phyloP scores from a whole-genome alignment of 2,888 invertebrate species.

The Physocephala rufipes region DNA sequence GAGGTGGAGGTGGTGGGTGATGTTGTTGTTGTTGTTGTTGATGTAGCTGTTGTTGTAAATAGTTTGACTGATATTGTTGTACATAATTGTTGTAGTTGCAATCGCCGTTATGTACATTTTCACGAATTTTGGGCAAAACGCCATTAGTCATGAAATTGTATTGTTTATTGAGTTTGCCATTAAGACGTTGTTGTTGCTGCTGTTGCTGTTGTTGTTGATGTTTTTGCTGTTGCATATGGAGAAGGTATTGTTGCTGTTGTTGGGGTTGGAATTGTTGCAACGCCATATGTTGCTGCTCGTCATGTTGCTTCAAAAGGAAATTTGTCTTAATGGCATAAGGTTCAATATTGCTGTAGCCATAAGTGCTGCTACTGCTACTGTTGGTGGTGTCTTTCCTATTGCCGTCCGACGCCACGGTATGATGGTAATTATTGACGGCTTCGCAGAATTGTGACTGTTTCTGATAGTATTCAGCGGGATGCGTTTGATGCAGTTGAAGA shows the following conservation, averaged over 20 bases:
- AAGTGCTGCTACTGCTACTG: slow-evolving; percentile 56
- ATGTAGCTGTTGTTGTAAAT: slow-evolving; percentile 44
- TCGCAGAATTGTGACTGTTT: slow-evolving; percentile 63
- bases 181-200: slow-evolving; percentile 60
- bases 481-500: slow-evolving; percentile 48
- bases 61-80: slow-evolving; percentile 38
- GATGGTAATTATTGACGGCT: slow-evolving; percentile 56
- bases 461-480: slow-evolving; percentile 61
- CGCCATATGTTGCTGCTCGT: slow-evolving; percentile 46
- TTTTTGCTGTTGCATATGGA: slow-evolving; percentile 45
- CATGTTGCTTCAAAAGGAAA: slow-evolving; percentile 45
- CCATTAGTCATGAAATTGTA: slow-evolving; percentile 60
- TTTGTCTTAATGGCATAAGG: slow-evolving; percentile 51
- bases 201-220: slow-evolving; percentile 55
- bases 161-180: slow-evolving; percentile 61
- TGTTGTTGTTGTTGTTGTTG: slow-evolving; percentile 45
- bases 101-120: slow-evolving; percentile 56
- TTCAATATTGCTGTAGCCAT: slow-evolving; percentile 53
- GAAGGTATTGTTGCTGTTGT: slow-evolving; percentile 51
- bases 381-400: slow-evolving; percentile 59
- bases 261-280: slow-evolving; percentile 57
- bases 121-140: slow-evolving; percentile 63
- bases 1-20: slow-evolving; percentile 43
- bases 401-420: slow-evolving; percentile 61
- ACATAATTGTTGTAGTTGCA: slow-evolving; percentile 48